phyloP scores from a whole-genome alignment of 2,113 vertebrate species.

The Myrmecophaga tridactyla region DNA sequence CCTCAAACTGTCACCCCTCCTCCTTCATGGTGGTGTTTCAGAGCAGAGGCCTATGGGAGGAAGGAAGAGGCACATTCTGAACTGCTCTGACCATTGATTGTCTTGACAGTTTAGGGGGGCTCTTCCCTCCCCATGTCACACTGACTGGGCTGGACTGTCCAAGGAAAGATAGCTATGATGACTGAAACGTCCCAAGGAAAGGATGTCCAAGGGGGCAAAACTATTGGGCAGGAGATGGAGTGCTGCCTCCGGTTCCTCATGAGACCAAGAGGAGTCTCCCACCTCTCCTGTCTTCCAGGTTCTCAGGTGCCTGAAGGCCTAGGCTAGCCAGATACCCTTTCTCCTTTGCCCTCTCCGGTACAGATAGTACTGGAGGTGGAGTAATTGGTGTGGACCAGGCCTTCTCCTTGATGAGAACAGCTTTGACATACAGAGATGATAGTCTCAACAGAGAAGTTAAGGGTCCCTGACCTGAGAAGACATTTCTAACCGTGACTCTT shows the following conservation, averaged over 20 bases:
- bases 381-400: background rate
- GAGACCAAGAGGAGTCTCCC: background rate
- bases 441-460: background rate
- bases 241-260: background rate
- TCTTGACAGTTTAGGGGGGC: background rate
- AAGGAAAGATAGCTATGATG: background rate
- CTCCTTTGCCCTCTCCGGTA: background rate
- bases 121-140: background rate
- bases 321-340: background rate
- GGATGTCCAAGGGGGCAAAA: background rate
- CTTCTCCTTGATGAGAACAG: background rate
- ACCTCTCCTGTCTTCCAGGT: background rate
- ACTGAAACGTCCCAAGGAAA: background rate
- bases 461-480: background rate
- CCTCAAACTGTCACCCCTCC: background rate
- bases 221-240: background rate
- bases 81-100: background rate
- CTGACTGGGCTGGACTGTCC: background rate
- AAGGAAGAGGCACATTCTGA: background rate
- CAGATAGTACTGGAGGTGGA: background rate
- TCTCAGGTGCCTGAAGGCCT: background rate
- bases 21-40: background rate
- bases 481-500: background rate
- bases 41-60: background rate
- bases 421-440: background rate